Conservation (phyloP, 1,140 invertebrate species). For the Apis laboriosa region DNA sequence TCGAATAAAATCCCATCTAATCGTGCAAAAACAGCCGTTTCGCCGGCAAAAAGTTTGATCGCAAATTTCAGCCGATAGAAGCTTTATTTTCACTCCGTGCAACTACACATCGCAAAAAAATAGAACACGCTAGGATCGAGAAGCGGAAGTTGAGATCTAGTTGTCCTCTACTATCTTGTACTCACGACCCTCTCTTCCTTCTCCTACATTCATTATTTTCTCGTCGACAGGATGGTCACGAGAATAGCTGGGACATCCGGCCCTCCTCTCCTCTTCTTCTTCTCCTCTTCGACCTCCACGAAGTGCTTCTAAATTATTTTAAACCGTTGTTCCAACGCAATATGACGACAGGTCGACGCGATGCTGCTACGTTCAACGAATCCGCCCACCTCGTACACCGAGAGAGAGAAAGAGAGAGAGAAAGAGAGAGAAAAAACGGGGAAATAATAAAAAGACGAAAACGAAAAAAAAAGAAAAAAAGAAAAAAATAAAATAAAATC, state of each 20-base stretch:
- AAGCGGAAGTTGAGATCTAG: neutral
- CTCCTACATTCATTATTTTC: conserved; percentile 62
- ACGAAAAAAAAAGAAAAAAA: neutral
- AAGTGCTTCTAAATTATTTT: conserved; percentile 62
- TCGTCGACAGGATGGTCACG: conserved; percentile 41
- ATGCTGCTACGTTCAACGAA: conserved; percentile 11
- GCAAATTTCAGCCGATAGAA: neutral
- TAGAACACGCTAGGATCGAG: neutral
- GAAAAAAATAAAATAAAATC: conserved; percentile 37
- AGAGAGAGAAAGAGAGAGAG: neutral
- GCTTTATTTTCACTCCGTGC: neutral
- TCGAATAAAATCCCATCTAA: neutral
- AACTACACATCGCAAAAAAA: neutral
- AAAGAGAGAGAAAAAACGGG: neutral
- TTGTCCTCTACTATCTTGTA: neutral
- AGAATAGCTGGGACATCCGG: conserved; percentile 32
- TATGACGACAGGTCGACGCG: conserved; percentile 44
- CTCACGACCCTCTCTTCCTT: neutral
- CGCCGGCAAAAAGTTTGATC: neutral
- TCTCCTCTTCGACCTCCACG: conserved; percentile 1
- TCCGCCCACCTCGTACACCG: neutral
- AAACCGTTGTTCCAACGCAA: conserved; percentile 58
- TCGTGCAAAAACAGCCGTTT: neutral
- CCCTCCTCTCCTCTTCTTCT: neutral
- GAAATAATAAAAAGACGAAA: neutral